Evolutionary conservation across 2,113 vertebrate species (phyloP), one percentile per base, ranked within the genome.

Genomic region (Platichthys flesus): DNA sequence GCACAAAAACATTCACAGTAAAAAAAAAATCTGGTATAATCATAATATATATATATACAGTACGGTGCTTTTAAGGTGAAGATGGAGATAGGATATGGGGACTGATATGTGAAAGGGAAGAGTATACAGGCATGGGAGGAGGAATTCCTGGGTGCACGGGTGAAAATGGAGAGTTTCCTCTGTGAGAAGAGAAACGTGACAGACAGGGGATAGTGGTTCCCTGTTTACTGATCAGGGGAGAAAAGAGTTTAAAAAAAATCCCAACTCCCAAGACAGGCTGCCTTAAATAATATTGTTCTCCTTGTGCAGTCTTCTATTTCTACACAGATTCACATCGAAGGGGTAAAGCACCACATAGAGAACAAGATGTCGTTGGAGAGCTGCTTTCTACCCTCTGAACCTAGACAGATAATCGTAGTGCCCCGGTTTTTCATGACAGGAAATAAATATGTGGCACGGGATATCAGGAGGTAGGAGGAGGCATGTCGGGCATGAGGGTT

Each of bases 1-100:
- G 90, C 91, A 93, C 92, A 90, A 90, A 92, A 93, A 93, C 92
- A 93, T 93, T 93, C 90, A 93, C 92, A 93, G 91, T 93, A 93
- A 93, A 93, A 93, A 93, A 92, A 91, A 91, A 91, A 88, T 91
- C 88, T 91, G 90, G 90, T 93, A 86, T 93, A 91, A 92, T 93
- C 82, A 89, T 93, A 91, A 93, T 93, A 92, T 92, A 89, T 91
- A 89, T 91, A 91, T 93, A 90, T 93, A 93, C 92, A 93, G 90
- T 93, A 91, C 87, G 91, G 90, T 93, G 91, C 89, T 88, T 91
- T 91, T 89, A 92, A 89, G 91, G 90, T 92, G 90, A 87, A 85
- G 80, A 87, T 90, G 84, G 85, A 88, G 74, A 88, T 74, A 79
- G 83, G 88, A 85, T 85, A 88, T 81, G 71, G 78, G 89, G 89